Evolutionary conservation across 2,113 vertebrate species (phyloP).

Genomic region (Lepisosteus oculatus): DNA sequence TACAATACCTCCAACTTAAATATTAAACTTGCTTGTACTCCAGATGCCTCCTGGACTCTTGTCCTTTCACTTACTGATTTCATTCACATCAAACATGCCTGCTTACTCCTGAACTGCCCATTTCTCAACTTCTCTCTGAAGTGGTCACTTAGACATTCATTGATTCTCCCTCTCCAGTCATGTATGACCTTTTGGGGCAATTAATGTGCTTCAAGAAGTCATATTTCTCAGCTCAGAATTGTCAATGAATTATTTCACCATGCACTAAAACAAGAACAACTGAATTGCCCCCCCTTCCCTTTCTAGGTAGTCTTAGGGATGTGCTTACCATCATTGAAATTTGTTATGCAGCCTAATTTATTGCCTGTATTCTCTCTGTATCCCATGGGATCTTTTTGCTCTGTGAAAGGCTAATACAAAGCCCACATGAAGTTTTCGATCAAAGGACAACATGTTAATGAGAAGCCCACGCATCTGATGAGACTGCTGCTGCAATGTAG

Average conservation of each 20-base stretch:
- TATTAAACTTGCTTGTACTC: background rate
- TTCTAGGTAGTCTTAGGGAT: background rate
- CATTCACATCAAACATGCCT: background rate
- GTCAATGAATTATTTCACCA: conserved; percentile 12
- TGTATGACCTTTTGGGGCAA: conserved; percentile 13
- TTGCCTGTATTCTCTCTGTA: background rate
- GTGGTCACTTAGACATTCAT: conserved; percentile 18
- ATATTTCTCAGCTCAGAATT: conserved; percentile 6
- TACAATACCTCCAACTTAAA: conserved; percentile 9
- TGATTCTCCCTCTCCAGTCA: conserved; percentile 5
- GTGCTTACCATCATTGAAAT: background rate
- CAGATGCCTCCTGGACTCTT: background rate
- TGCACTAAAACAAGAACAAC: background rate
- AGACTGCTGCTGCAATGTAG: background rate
- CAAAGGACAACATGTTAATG: conserved; percentile 19
- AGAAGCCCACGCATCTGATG: conserved; percentile 9
- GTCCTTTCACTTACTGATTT: conserved; percentile 6
- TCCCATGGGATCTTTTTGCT: conserved; percentile 1
- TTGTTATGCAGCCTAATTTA: background rate
- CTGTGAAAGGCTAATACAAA: conserved; percentile 16
- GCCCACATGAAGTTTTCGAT: conserved; percentile 10
- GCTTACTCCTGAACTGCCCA: conserved; percentile 1
- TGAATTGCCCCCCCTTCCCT: background rate
- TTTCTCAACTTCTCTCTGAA: conserved; percentile 3
- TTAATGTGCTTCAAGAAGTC: conserved; percentile 13